Evolutionary conservation across 2,797 vertebrate genomes (phyloP), one percentile per base, ranked within the genome.

Genomic region (Limosa lapponica): DNA sequence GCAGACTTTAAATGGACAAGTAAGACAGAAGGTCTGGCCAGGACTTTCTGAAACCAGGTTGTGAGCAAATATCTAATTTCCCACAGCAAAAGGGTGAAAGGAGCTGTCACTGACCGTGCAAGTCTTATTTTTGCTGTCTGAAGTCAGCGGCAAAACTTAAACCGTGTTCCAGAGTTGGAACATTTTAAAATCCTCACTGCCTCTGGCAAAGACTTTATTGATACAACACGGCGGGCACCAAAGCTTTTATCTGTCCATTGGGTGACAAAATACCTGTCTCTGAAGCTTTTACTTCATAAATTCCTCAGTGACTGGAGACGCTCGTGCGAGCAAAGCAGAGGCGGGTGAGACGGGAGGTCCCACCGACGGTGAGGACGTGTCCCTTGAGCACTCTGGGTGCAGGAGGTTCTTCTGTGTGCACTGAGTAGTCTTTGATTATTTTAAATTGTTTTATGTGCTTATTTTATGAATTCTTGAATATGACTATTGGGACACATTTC

Each of bases 301-400:
- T 77, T 70, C 6, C 30, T 83, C 24, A 3, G 28, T 16, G 69
- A 18, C 30, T 77, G 89, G 77, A 82, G 64, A 39, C 1, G 2
- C 48, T 7, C 0, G 3, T 19, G 32, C 0, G 30, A 52, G 57
- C 41, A 52, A 30, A 72, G 54, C 49, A 61, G 37, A 49, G 73
- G 25, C 0, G 3, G 54, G 13, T 1, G 7, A 51, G 49, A 54
- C 1, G 1, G 32, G 19, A 52, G 75, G 22, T 55, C 17, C 37
- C 51, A 2, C 44, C 0, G 1, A 11, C 0, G 1, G 22, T 18
- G 49, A 39, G 55, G n/a, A 27, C 2, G 11, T 4, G 23, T 39
- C 44, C 57, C 61, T 8, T 22, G 48, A 51, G 62, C 16, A 0
- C 20, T 22, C 39, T 22, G 44, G n/a, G 25, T 41, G 58, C 58